phyloP scores from a whole-genome alignment of 2,888 invertebrate genomes.

The Myopa tessellatipennis region DNA sequence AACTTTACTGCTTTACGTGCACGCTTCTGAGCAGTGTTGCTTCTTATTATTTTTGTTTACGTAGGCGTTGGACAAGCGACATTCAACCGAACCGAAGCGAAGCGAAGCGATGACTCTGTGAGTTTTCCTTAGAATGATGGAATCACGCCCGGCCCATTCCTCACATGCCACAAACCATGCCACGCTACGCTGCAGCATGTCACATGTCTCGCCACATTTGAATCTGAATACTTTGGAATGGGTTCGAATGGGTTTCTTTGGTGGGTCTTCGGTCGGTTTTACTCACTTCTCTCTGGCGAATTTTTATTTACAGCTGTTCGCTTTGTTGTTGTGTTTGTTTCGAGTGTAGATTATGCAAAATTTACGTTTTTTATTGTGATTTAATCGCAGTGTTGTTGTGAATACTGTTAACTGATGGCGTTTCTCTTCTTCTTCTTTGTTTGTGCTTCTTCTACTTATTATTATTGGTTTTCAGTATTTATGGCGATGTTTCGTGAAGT shows the following conservation, averaged over 20 bases:
- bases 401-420: not conserved
- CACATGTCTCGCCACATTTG: not conserved
- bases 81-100: not conserved
- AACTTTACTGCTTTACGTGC: conserved; percentile 10
- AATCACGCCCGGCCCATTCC: conserved; percentile 31
- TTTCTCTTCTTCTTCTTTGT: not conserved
- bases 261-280: not conserved
- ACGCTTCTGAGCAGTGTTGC: not conserved
- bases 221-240: not conserved
- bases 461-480: conserved; percentile 31
- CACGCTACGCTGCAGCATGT: not conserved
- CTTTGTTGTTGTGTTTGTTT: not conserved
- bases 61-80: conserved; percentile 18
- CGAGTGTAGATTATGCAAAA: conserved; percentile 25
- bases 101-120: not conserved
- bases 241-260: not conserved
- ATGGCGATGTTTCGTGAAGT: conserved; percentile 11
- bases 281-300: not conserved
- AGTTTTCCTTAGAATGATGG: conserved; percentile 34
- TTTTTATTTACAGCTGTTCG: not conserved
- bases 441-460: not conserved
- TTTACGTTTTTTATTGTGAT: conserved; percentile 28
- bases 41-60: conserved; percentile 25
- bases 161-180: conserved; percentile 22
- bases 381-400: conserved; percentile 20